Conservation (phyloP, 92 coral and sea anemone genomes). For the Galaxea fascicularis region DNA sequence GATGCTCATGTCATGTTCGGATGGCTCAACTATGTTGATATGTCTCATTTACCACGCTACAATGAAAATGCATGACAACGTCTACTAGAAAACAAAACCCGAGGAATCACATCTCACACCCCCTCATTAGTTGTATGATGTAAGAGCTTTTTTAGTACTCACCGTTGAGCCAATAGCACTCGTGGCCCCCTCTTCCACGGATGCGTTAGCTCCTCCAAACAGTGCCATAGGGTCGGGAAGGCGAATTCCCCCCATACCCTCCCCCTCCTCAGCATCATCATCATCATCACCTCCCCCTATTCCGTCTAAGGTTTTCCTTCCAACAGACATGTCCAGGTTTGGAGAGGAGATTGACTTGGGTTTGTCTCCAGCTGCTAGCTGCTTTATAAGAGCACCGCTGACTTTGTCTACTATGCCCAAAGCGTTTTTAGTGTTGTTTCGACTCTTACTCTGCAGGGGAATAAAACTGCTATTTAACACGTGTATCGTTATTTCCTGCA, state of each 20-base stretch:
- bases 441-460: slow-evolving; percentile 44
- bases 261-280: slow-evolving; percentile 75
- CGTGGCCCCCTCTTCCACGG: slow-evolving; percentile 85
- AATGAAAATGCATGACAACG: too few relatives aligned
- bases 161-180: slow-evolving; percentile 93
- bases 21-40: too few relatives aligned
- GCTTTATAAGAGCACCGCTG: slow-evolving; percentile 83
- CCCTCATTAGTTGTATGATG: too few relatives aligned
- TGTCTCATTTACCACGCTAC: too few relatives aligned
- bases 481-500: too few relatives aligned
- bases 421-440: slow-evolving; percentile 88
- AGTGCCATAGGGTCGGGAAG: slow-evolving; percentile 82
- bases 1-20: too few relatives aligned
- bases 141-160: slow-evolving; percentile 12
- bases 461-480: too few relatives aligned
- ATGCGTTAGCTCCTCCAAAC: slow-evolving; percentile 89
- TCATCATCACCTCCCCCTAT: slow-evolving; percentile 67
- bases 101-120: too few relatives aligned
- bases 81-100: too few relatives aligned
- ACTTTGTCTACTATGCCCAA: slow-evolving; percentile 82
- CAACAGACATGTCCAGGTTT: slow-evolving; percentile 79
- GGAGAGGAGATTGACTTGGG: slow-evolving; percentile 85
- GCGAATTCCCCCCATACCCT: slow-evolving; percentile 79
- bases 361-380: slow-evolving; percentile 89
- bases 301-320: slow-evolving; percentile 75